Conservation (phyloP, 2,888 invertebrate genomes). For the Rhaphigaster nebulosa region DNA sequence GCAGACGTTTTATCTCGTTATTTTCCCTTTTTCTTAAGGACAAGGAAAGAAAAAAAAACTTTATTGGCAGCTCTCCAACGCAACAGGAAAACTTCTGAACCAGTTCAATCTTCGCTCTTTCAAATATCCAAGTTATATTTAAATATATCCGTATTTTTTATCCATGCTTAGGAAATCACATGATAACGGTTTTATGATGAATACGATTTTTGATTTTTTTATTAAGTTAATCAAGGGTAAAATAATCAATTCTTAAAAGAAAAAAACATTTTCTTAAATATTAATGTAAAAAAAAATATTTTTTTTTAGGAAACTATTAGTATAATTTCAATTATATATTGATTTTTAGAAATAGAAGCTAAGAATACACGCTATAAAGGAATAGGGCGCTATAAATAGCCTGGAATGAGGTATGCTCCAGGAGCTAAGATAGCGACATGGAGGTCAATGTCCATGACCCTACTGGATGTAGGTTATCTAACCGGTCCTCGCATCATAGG, state of each 20-base stretch:
- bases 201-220: too few relatives aligned
- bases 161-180: background rate
- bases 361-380: background rate
- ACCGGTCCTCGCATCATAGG: background rate
- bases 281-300: background rate
- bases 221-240: too few relatives aligned
- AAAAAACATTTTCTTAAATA: too few relatives aligned
- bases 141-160: background rate
- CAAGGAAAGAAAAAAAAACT: background rate
- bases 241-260: too few relatives aligned
- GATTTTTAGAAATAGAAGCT: background rate
- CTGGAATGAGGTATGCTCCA: background rate
- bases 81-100: background rate
- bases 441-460: slow-evolving; percentile 40
- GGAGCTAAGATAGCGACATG: background rate
- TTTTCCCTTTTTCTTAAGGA: background rate
- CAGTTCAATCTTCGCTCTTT: background rate
- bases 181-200: too few relatives aligned
- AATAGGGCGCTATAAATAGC: background rate
- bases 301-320: background rate
- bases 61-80: background rate
- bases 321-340: background rate
- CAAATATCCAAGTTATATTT: background rate
- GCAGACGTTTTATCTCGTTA: background rate
- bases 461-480: slow-evolving; percentile 1